Base-by-base conservation (phyloP, 2,888 invertebrate species). In the Halictus ligatus region DNA sequence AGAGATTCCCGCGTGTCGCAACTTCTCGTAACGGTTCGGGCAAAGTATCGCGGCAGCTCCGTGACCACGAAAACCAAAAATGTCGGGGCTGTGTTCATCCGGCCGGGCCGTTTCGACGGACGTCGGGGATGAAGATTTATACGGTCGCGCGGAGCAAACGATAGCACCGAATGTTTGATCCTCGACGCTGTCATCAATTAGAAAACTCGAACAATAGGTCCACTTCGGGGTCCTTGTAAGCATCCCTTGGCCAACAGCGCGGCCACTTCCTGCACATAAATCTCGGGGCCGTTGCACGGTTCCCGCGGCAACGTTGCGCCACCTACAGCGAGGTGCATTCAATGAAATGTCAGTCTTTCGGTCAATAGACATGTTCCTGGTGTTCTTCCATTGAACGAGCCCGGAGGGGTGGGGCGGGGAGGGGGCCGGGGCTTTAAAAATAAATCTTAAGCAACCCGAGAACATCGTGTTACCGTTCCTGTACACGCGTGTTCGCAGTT, bases 141-240 rank as follows among this genome's bases (percentile, higher is more conserved):
- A n/a, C 21, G n/a, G 35, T 35, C 71, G 43, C n/a, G 71, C 10
- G 25, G 13, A 46, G 43, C 3, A 72, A 72, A 43, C n/a, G 25
- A 58, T 64, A 75, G 43, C 8, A 75, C 69, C 69, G 78, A 78
- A 78, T 40, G 58, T 46, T 72, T 48, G 46, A 71, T 48, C 29
- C 25, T 64, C n/a, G 60, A 18, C 43, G 25, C 15, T 40, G 15
- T n/a, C 72, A 48, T 80, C 82, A 60, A 81, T 81, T 76, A 81
- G 81, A 83, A 83, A 81, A 73, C 83, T 81, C 75, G 64, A 73
- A 72, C 81, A 81, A 76, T 73, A 54, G 81, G 75, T 81, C 73
- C 83, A 72, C n/a, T 10, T 73, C 46, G 67, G 46, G 74, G 58
- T 80, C 67, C 79, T 58, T 54, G 73, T 72, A 81, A 54, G 75